These are phyloP conservation scores for Nipponia nippon DNA, from an alignment of 2,113 vertebrate genomes.

Conservation along the genomic window DNA sequence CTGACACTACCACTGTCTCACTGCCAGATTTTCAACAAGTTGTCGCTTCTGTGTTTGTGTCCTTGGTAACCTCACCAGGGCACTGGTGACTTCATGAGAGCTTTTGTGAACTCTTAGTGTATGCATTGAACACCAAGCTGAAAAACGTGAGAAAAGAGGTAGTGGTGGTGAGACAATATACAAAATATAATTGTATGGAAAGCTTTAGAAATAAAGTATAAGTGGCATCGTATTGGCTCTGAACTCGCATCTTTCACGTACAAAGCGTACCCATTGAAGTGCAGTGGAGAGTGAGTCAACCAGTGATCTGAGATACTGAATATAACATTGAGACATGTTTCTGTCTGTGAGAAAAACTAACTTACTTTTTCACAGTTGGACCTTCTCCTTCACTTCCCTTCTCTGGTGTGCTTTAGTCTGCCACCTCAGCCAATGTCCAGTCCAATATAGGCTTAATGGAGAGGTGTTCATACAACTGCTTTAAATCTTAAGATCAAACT, in stretches of 20 bases:
- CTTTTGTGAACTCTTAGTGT: background rate
- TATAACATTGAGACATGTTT: background rate
- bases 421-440: background rate
- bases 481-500: background rate
- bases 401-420: background rate
- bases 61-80: background rate
- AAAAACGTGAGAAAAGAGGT: background rate
- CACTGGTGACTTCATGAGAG: background rate
- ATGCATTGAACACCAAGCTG: background rate
- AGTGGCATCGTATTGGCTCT: background rate
- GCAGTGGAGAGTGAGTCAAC: background rate
- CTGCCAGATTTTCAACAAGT: background rate
- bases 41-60: background rate
- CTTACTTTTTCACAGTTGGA: background rate
- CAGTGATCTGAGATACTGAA: background rate
- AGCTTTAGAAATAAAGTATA: background rate
- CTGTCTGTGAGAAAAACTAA: background rate
- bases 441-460: background rate
- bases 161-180: background rate
- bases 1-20: background rate
- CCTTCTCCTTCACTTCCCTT: background rate
- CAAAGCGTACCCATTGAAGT: rapidly evolving
- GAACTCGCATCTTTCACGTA: background rate
- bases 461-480: background rate
- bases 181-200: background rate